Evolutionary conservation across 2,797 vertebrate species (phyloP), one percentile per base, ranked within the genome.

Genomic region (Coilia nasus): DNA sequence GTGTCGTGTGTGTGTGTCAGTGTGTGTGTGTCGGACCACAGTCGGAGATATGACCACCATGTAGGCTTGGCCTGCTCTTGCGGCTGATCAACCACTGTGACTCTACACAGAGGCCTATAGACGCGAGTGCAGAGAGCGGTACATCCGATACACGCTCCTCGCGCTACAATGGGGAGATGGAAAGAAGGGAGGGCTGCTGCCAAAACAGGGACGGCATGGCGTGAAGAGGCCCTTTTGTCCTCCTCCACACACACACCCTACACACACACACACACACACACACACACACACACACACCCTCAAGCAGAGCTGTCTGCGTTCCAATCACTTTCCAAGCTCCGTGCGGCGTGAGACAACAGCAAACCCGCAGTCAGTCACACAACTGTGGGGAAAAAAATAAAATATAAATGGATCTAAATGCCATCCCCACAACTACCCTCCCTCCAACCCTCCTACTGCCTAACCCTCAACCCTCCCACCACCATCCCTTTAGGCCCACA

Each of bases 31-130:
- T 28, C 14, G 15, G 67, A 75, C 67, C 67, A 41, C 67, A 75
- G 67, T 75, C 7, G 31, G 67, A 75, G 67, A 41, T 28, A 75
- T 75, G 67, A 75, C 67, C 67, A 75, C 67, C 67, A 41, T 75
- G 67, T 15, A 19, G 67, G 67, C 67, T 75, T 75, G 67, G 67
- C 35, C 1, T 14, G 67, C 67, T 75, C 15, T 31, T 41, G 67
- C 67, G 2, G 31, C 31, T 0, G 67, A 75, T 71, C 25, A 31
- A 71, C 64, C 64, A 17, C 64, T 41, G 67, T 75, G 67, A 75
- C 67, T 75, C 6, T 2, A 75, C 67, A 75, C 67, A 41, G 15
- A 41, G 67, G 31, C 31, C 67, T 75, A 75, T 75, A 41, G 67
- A 19, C 67, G 1, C 67, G 14, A 35, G 2, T 17, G 15, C 67